Evolutionary conservation across 1,140 invertebrate genomes (phyloP), one percentile per base, ranked within the genome.

Genomic region (Armadillidium nasatum): DNA sequence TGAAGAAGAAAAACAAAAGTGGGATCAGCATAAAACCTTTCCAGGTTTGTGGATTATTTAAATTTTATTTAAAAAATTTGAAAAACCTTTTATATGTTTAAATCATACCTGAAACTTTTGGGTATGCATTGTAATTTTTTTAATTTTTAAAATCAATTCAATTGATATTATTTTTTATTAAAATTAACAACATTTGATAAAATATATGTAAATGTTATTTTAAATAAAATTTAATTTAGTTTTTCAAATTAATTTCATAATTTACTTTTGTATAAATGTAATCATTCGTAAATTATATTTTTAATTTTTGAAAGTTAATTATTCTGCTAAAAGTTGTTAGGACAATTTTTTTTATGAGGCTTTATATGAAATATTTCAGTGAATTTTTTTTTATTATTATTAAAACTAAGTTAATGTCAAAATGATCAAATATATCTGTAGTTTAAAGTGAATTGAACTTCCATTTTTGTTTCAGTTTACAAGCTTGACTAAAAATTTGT

Each of bases 1-100:
- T 99, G 3, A 98, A 98, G 82, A 99, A 98, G 86, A 98, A 97
- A 83, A 95, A 95, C 82, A 96, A 95, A 83, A 90, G 87, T 68
- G 88, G 89, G 15, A 83, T 91, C 46, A 83, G 86, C 50, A 86
- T 99, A 44, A 99, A 96, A 84, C 94, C 95, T 7, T 94, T 93
- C 82, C 87, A 88, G 83, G 85, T 86, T 81, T 13, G 50, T 15
- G 46, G 46, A 10, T 60, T 60, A 7, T 15, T 60, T 19, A 60
- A 19, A 15, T 60, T 60, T 60, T 60, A 60, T 7, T 60, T 60
- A 13, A 7, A 15, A 60, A 60, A 4, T 60, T 13, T 2, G 50
- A 60, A 7, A 60, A 60, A 15, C 50, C 50, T 60, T 3, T 19
- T 60, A 60, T 7, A 60, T 19, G 7, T 15, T 60, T 60, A 19